Evolutionary conservation across 2,888 invertebrate genomes (phyloP).

Genomic region (Drosophila affinis): DNA sequence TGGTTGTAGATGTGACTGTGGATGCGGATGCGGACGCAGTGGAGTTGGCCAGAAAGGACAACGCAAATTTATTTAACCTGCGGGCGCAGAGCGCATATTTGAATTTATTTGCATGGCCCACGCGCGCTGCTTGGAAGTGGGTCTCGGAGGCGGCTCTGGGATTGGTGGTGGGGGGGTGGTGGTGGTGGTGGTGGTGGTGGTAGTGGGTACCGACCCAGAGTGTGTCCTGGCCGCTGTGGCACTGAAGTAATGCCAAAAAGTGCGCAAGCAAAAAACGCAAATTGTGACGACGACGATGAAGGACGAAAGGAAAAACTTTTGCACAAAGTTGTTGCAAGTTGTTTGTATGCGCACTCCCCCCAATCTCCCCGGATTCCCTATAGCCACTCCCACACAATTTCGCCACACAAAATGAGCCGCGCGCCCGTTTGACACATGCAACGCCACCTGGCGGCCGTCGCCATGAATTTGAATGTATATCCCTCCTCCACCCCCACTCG

Average conservation of each 20-base stretch:
- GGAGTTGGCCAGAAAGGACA: conserved; percentile 20
- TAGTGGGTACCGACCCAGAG: conserved; percentile 7
- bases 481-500: neutral
- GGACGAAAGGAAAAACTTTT: conserved; percentile 51
- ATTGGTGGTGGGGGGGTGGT: neutral
- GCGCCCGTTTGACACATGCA: conserved; percentile 67
- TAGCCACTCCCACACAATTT: conserved; percentile 46
- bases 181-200: neutral
- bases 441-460: conserved; percentile 70
- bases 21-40: conserved; percentile 5
- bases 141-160: neutral
- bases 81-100: conserved; percentile 71
- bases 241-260: conserved; percentile 67
- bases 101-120: conserved; percentile 67
- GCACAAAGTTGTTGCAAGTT: conserved; percentile 62
- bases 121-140: neutral
- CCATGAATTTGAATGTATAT: conserved; percentile 67
- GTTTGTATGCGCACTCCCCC: conserved; percentile 47
- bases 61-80: conserved; percentile 75
- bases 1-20: conserved; percentile 11
- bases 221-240: conserved; percentile 39
- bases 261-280: conserved; percentile 57
- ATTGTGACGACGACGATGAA: conserved; percentile 54
- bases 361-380: neutral
- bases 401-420: conserved; percentile 61